Percentiles rank a stretch among this genome's conserved stretches.
Conservation (phyloP, 2,797 vertebrate genomes). For the Pseudochirops cupreus region DNA sequence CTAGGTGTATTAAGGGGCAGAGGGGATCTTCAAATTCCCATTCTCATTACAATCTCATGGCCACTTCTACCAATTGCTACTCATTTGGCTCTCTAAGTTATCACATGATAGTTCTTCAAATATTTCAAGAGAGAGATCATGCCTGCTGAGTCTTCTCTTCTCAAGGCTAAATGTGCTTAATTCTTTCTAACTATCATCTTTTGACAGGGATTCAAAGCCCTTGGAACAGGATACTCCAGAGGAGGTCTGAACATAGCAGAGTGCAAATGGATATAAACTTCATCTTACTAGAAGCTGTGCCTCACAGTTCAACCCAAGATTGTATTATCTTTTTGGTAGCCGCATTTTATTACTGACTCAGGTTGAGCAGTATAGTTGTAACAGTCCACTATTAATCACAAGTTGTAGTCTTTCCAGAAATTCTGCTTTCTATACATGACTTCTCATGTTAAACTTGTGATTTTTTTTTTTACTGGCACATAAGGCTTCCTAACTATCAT, state of each 20-base stretch:
- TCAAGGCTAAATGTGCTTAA: background rate
- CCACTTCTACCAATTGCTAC: background rate
- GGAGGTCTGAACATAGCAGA: background rate
- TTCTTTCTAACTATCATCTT: background rate
- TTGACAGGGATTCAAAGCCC: background rate
- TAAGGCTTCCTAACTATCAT: no score
- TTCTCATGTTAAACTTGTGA: no score
- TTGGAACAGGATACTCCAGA: background rate
- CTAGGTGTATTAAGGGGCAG: no score
- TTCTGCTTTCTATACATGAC: no score
- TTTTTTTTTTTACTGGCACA: no score
- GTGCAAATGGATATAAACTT: background rate
- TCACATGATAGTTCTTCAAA: background rate
- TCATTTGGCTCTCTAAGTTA: background rate
- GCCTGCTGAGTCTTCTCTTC: background rate
- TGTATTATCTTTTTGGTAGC: background rate
- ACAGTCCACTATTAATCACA: no score
- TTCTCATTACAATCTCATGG: background rate
- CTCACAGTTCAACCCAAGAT: background rate
- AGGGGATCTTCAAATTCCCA: no score
- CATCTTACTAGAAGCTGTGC: background rate
- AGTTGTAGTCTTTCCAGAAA: no score
- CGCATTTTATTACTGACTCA: background rate
- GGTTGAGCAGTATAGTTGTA: no score
- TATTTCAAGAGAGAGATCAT: background rate